Evolutionary conservation across 1,140 invertebrate genomes (phyloP).

Genomic region (Sycobia sp.): DNA sequence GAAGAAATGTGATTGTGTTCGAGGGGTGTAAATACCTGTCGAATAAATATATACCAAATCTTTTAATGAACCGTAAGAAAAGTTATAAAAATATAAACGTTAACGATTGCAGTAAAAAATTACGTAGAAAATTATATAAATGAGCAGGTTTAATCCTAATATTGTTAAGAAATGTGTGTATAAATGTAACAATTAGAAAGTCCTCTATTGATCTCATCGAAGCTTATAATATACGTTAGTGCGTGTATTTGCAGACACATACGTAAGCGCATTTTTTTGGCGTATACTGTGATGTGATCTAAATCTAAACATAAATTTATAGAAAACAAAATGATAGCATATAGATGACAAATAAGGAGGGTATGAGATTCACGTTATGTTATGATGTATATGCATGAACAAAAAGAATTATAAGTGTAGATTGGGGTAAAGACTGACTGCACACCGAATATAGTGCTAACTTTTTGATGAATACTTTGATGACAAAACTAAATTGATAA

Average conservation of each 20-base stretch:
- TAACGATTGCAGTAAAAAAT: slow-evolving; percentile 7
- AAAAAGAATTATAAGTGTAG: slow-evolving; percentile 12
- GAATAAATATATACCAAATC: slow-evolving; percentile 34
- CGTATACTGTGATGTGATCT: slow-evolving; percentile 22
- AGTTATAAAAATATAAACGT: slow-evolving; percentile 14
- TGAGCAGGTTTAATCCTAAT: slow-evolving; percentile 26
- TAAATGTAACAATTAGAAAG: slow-evolving; percentile 35
- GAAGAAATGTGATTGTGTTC: slow-evolving; percentile 33
- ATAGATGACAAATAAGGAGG: slow-evolving; percentile 13
- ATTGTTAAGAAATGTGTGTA: slow-evolving; percentile 27
- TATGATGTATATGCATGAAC: slow-evolving; percentile 5
- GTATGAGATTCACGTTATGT: not conserved
- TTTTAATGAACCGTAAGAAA: slow-evolving; percentile 18
- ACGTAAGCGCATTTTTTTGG: not conserved
- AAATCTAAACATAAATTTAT: slow-evolving; percentile 21
- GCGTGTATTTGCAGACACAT: not conserved
- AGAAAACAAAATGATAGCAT: slow-evolving; percentile 9
- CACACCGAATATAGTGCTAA: slow-evolving; percentile 29
- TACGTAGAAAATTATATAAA: slow-evolving; percentile 9
- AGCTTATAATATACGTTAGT: slow-evolving; percentile 24
- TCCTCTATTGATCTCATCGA: slow-evolving; percentile 35
- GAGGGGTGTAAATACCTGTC: not conserved
- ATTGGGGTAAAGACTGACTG: slow-evolving; percentile 30
- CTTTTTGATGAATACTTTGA: slow-evolving; percentile 32
- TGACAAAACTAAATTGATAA: slow-evolving; percentile 20